Conservation (phyloP, 2,113 vertebrate species). For the Arvicanthis niloticus region DNA sequence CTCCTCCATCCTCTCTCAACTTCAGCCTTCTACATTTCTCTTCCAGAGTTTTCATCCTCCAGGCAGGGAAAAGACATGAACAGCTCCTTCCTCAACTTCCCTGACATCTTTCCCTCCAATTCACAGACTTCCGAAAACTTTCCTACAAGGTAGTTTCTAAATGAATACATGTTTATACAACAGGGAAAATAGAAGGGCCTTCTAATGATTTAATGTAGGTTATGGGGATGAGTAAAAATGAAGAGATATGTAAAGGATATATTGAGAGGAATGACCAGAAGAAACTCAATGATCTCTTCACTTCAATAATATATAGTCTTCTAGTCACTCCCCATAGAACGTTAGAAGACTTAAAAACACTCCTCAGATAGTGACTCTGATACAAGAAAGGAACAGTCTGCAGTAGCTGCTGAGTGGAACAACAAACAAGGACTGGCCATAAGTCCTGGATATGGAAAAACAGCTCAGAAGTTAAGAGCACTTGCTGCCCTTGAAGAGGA, state of each 20-base stretch:
- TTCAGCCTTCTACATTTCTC: conserved; percentile 12
- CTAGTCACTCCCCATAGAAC: neutral
- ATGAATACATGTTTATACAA: conserved; percentile 80
- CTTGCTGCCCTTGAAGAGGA: neutral
- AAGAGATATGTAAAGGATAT: neutral
- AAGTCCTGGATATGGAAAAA: neutral
- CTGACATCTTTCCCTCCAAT: conserved; percentile 27
- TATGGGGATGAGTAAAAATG: conserved; percentile 50
- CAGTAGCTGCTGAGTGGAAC: neutral
- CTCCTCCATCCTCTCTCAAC: neutral
- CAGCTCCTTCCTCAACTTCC: neutral
- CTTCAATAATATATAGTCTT: conserved; percentile 57
- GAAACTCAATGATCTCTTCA: conserved; percentile 1
- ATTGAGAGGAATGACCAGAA: conserved; percentile 50
- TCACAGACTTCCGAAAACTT: conserved; percentile 50
- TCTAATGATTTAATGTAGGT: conserved; percentile 47
- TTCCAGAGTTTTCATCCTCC: neutral
- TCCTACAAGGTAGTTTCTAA: conserved; percentile 61
- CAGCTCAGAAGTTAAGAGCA: neutral
- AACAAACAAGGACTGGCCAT: conserved; percentile 22
- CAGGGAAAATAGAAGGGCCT: conserved; percentile 40
- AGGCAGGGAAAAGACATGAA: neutral
- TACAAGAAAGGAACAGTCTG: neutral
- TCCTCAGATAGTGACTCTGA: neutral
- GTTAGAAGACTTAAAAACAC: neutral